Evolutionary conservation across 1,140 invertebrate genomes (phyloP), one percentile per base, ranked within the genome.

Genomic region (Hetaerina americana): DNA sequence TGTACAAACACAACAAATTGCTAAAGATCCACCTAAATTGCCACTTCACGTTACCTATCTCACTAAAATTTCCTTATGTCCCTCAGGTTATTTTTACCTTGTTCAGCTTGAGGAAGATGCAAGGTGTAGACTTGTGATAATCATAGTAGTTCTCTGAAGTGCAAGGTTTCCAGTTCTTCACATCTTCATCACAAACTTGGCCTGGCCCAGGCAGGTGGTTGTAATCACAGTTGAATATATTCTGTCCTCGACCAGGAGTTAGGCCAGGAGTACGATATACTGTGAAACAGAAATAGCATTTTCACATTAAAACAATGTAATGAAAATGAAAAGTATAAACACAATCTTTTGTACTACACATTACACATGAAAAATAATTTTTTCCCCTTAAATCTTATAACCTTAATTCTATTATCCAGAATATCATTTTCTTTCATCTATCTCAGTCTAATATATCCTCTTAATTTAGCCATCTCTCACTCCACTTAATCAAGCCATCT

Each of bases 61-160:
- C n/a, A 67, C 22, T 10, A 67, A 67, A n/a, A 67, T 6, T 6
- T 67, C 22, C 26, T 57, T 57, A 57, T n/a, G n/a, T n/a, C n/a
- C n/a, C n/a, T 22, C 22, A 22, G 49, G 22, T 12, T 57, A 12
- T 12, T 57, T 80, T 81, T 76, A 91, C 89, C 84, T 91, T 92
- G 76, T 94, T 94, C 66, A 94, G 82, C 79, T 94, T 94, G 72
- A 94, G 85, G 81, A 93, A 89, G 77, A 94, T 87, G 78, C 92
- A 94, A 15, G 92, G 92, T 18, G 89, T 86, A 22, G 87, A 89
- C 75, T 87, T 84, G 77, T 88, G 85, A 79, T 88, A 93, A 70
- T 89, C 89, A 81, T 88, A 93, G 67, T 87, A 82, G 75, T 89
- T 87, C 77, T 87, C 86, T 70, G 84, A 79, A 71, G 85, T 87